phyloP scores from a whole-genome alignment of 2,113 vertebrate genomes.

The Xenus cinereus region DNA sequence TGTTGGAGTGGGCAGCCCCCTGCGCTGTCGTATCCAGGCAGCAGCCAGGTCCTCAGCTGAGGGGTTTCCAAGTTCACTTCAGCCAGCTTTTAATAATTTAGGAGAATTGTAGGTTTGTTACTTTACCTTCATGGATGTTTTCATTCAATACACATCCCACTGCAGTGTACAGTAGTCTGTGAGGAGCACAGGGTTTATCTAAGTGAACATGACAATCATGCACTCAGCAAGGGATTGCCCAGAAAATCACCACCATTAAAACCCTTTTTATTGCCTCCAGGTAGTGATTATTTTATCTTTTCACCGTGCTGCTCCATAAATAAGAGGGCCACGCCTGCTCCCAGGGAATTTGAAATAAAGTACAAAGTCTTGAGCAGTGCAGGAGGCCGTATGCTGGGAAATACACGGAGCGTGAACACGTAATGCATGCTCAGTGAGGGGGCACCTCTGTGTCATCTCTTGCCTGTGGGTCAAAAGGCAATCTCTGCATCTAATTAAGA shows the following conservation, averaged over 20 bases:
- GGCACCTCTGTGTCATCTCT: not conserved
- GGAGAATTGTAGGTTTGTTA: not conserved
- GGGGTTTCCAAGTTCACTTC: not conserved
- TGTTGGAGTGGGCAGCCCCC: not conserved
- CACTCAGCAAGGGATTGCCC: not conserved
- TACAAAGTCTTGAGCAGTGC: not conserved
- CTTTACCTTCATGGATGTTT: not conserved
- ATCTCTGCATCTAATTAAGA: not conserved
- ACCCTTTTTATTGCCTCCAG: not conserved
- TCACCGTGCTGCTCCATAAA: not conserved
- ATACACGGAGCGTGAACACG: accelerated
- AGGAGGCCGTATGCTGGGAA: not conserved
- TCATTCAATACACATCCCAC: slow-evolving; percentile 7
- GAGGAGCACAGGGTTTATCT: not conserved
- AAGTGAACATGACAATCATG: not conserved
- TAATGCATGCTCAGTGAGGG: accelerated
- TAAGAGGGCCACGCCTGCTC: not conserved
- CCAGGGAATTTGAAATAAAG: not conserved
- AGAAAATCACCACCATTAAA: not conserved
- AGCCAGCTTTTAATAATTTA: not conserved
- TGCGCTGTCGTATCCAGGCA: accelerated
- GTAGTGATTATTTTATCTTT: not conserved
- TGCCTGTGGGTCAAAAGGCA: not conserved
- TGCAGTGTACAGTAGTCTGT: not conserved
- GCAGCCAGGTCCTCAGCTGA: not conserved